A percentile compares a stretch with the other conserved stretches of the same genome.
Evolutionary conservation across 2,888 invertebrate genomes (phyloP).

Genomic region (Luperina testacea): DNA sequence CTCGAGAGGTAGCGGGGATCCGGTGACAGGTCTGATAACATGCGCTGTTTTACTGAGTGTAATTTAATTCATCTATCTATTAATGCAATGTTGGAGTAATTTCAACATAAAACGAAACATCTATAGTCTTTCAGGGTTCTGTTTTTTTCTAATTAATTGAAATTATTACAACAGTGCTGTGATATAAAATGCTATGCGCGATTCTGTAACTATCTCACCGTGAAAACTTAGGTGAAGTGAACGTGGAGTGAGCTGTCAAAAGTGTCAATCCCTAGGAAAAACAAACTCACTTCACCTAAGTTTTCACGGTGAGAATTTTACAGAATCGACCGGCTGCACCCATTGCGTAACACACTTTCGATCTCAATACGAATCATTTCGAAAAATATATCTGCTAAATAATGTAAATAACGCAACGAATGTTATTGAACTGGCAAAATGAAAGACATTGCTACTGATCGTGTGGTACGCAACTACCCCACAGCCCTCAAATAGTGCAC

Average conservation of each 20-base stretch:
- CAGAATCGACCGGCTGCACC: too few relatives aligned
- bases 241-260: too few relatives aligned
- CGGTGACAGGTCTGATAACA: neutral
- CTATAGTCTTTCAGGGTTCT: neutral
- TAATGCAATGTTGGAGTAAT: neutral
- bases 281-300: too few relatives aligned
- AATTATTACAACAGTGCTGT: neutral
- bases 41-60: neutral
- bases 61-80: neutral
- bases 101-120: neutral
- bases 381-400: neutral
- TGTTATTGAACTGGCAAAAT: neutral
- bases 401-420: neutral
- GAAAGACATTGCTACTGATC: too few relatives aligned
- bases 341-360: too few relatives aligned
- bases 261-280: too few relatives aligned
- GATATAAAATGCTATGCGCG: neutral
- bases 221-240: too few relatives aligned
- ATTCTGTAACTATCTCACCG: too few relatives aligned
- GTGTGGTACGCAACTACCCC: too few relatives aligned
- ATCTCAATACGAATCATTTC: neutral
- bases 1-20: slow-evolving; percentile 20
- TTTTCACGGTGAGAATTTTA: too few relatives aligned
- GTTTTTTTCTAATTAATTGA: neutral
- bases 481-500: neutral